Conservation (phyloP, 2,113 vertebrate species). For the Pandion haliaetus region DNA sequence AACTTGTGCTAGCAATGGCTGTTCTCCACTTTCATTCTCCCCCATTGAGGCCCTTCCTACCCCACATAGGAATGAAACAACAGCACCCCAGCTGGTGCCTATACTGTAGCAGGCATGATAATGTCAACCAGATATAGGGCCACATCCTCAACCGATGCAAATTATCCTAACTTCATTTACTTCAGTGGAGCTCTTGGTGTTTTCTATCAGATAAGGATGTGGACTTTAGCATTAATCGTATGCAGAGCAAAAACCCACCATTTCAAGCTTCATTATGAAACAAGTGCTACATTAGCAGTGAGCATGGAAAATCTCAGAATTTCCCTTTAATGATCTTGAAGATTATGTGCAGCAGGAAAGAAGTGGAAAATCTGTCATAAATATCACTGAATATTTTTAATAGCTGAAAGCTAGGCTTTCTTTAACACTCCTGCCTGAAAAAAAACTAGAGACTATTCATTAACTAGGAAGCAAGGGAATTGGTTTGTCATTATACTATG, state of each 20-base stretch:
- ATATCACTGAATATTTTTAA: constrained; percentile 53
- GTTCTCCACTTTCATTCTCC: neutral
- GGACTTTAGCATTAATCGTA: neutral
- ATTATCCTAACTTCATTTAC: constrained; percentile 35
- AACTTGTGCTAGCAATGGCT: neutral
- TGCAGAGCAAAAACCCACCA: neutral
- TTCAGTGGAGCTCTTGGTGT: constrained; percentile 16
- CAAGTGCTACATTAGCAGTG: neutral
- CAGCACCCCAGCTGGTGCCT: constrained; percentile 16
- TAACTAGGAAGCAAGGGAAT: neutral
- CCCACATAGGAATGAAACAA: neutral
- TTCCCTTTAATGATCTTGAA: neutral
- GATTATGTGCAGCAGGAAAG: neutral
- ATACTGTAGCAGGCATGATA: neutral
- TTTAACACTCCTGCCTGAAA: neutral
- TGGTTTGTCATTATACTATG: neutral
- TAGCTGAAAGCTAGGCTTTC: constrained; percentile 27
- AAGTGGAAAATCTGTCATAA: constrained; percentile 51
- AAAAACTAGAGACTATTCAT: neutral
- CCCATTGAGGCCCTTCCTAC: neutral
- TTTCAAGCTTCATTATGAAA: constrained; percentile 53
- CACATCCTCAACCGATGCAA: neutral
- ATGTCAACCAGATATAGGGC: constrained; percentile 7
- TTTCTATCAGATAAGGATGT: constrained; percentile 54
- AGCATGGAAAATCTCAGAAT: constrained; percentile 34